Conservation (phyloP, 2,113 vertebrate genomes). For the Rattus rattus region DNA sequence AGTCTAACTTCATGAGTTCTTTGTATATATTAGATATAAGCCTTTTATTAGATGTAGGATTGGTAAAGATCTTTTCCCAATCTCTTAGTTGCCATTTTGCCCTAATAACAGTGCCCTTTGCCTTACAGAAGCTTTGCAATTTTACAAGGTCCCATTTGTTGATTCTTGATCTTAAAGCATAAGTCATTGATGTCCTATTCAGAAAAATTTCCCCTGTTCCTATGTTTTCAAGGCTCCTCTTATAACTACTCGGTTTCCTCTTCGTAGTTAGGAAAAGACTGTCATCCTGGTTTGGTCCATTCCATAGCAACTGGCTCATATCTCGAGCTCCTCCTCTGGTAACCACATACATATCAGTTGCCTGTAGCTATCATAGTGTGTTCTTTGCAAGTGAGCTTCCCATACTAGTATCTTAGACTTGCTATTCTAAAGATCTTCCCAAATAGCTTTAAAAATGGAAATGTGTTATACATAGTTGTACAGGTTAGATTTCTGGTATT, state of each 20-base stretch:
- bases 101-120: too few relatives aligned
- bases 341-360: background rate
- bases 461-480: background rate
- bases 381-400: background rate
- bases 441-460: background rate
- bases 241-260: background rate
- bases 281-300: background rate
- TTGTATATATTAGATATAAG: too few relatives aligned
- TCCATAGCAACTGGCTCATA: background rate
- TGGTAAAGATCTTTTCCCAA: too few relatives aligned
- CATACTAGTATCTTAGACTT: background rate
- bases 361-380: background rate
- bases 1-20: too few relatives aligned
- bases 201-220: too few relatives aligned
- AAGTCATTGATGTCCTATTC: too few relatives aligned
- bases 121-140: too few relatives aligned
- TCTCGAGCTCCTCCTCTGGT: background rate
- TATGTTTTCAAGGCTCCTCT: too few relatives aligned
- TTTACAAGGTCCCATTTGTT: too few relatives aligned
- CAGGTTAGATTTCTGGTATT: background rate
- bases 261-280: background rate
- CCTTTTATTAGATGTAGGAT: too few relatives aligned
- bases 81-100: too few relatives aligned
- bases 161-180: too few relatives aligned
- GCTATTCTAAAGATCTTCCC: background rate